These are phyloP conservation scores for Cryptosula pallasiana DNA, from an alignment of 2,888 invertebrate species.

Conservation along the genomic window DNA sequence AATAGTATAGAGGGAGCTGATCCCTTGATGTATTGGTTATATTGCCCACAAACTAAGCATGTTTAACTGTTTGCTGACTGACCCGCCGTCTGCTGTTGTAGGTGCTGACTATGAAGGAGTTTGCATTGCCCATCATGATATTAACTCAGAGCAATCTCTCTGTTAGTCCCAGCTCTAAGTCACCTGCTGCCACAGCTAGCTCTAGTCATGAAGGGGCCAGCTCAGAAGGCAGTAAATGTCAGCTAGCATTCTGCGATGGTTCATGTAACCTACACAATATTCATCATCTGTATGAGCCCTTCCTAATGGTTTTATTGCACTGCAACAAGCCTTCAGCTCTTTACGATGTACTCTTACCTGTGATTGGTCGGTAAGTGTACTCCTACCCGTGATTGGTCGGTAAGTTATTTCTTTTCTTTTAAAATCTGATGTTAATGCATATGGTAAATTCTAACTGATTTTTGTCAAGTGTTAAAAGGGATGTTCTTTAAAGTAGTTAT, in stretches of 20 bases:
- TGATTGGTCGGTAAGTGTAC: slow-evolving; percentile 41
- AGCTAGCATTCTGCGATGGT: slow-evolving; percentile 6
- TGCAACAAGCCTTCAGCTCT: slow-evolving; percentile 39
- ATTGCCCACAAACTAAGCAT: no score
- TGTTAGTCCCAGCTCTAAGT: background rate
- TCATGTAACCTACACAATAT: background rate
- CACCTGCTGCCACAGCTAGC: background rate
- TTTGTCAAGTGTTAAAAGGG: no score
- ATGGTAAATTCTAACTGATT: no score
- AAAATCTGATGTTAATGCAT: no score
- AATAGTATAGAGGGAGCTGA: no score
- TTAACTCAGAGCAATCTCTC: slow-evolving; percentile 32
- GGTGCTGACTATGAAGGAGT: slow-evolving; percentile 49
- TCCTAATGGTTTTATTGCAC: slow-evolving; percentile 32
- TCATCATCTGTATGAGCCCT: background rate
- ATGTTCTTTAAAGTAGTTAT: no score
- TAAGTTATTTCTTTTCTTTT: no score
- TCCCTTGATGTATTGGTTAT: no score
- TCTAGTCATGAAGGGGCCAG: background rate
- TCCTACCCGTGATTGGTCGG: no score
- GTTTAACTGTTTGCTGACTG: no score
- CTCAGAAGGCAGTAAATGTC: background rate
- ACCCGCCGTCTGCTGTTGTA: slow-evolving; percentile 32
- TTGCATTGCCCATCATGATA: slow-evolving; percentile 43
- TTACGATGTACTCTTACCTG: slow-evolving; percentile 41